phyloP scores from a whole-genome alignment of 64 coral and sea anemone genomes.

The Acropora tenuis region DNA sequence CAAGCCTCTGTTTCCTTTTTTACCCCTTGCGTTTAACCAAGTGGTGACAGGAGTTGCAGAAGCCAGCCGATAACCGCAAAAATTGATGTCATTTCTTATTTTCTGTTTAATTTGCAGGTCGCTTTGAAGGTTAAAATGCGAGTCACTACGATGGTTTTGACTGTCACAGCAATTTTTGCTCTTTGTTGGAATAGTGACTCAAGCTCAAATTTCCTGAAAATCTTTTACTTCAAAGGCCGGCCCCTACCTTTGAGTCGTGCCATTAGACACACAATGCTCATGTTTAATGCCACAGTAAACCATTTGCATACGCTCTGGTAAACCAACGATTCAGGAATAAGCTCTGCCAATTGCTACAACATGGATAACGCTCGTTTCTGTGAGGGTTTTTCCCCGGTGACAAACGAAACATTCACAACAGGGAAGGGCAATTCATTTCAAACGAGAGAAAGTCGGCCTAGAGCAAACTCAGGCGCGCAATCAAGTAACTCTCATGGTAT shows the following conservation, averaged over 20 bases:
- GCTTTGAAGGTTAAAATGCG: slow-evolving; percentile 16
- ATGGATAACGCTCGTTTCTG: too few species aligned
- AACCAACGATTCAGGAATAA: slow-evolving; percentile 27
- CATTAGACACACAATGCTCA: slow-evolving; percentile 27
- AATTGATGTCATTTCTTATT: not conserved
- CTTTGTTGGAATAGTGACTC: slow-evolving; percentile 12
- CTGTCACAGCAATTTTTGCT: slow-evolving; percentile 30
- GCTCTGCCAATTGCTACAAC: too few species aligned
- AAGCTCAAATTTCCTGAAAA: not conserved
- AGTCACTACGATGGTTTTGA: slow-evolving; percentile 48
- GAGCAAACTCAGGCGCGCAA: too few species aligned
- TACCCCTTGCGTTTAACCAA: too few species aligned
- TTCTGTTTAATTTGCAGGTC: not conserved
- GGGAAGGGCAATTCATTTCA: too few species aligned
- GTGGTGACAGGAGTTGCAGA: too few species aligned
- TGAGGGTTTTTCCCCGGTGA: too few species aligned
- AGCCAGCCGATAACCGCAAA: too few species aligned
- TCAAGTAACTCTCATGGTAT: too few species aligned
- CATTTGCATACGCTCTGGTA: slow-evolving; percentile 50
- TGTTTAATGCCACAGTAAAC: slow-evolving; percentile 59
- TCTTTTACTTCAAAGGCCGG: not conserved
- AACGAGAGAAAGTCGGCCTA: too few species aligned
- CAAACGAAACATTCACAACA: too few species aligned
- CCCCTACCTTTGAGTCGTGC: not conserved
- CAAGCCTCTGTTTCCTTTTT: too few species aligned